Conservation (phyloP, 2,113 vertebrate genomes). For the Gambusia holbrooki region DNA sequence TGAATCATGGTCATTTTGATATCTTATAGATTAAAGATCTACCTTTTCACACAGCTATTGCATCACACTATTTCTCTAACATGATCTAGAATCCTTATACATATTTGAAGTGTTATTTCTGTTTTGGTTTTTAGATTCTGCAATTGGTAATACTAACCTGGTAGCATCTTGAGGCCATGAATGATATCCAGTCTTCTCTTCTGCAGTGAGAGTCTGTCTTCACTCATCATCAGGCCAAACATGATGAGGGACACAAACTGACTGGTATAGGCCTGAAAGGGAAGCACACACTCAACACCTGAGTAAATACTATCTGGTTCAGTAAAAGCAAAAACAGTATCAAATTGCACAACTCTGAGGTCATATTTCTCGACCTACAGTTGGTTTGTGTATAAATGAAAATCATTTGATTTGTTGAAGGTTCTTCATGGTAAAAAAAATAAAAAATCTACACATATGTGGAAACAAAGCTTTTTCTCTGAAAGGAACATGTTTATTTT, state of each 20-base stretch:
- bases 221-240: slow-evolving; percentile 96
- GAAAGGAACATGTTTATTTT: background rate
- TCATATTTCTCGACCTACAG: background rate
- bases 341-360: background rate
- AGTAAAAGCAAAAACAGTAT: background rate
- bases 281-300: slow-evolving; percentile 39
- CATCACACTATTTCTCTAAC: background rate
- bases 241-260: slow-evolving; percentile 94
- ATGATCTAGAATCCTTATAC: background rate
- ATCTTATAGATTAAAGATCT: background rate
- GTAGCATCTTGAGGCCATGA: slow-evolving; percentile 82
- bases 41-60: background rate
- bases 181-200: slow-evolving; percentile 91
- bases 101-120: background rate
- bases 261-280: slow-evolving; percentile 93
- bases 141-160: slow-evolving; percentile 78
- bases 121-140: background rate
- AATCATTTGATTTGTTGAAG: too few species aligned
- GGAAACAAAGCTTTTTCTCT: background rate
- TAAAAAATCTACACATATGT: background rate
- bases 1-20: background rate
- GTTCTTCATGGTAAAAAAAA: too few species aligned
- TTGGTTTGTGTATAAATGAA: background rate
- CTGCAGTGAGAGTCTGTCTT: slow-evolving; percentile 93
- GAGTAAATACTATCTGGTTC: background rate